A percentile compares a stretch with the other conserved stretches of the same genome.
Evolutionary conservation across 1,140 invertebrate genomes (phyloP).

Genomic region (Cylas formicarius): DNA sequence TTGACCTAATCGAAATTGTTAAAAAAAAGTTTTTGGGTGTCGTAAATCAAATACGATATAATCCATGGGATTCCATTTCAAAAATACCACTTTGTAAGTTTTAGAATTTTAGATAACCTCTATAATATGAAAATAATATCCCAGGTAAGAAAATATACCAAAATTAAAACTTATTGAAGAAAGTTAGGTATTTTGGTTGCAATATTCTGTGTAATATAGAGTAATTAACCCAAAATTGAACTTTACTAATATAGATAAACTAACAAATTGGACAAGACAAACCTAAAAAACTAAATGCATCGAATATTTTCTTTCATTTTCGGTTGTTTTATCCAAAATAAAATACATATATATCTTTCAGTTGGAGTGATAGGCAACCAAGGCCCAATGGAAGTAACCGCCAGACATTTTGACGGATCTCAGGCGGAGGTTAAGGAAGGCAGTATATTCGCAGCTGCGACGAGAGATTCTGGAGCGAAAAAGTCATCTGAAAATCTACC

Average conservation of each 20-base stretch:
- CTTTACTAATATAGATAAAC: conserved; percentile 4
- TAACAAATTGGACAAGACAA: no score
- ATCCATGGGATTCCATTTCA: no score
- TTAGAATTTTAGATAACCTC: no score
- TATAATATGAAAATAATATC: no score
- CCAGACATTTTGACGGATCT: conserved; percentile 33
- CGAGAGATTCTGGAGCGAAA: conserved; percentile 9
- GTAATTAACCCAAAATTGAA: background rate
- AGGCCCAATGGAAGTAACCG: conserved; percentile 40
- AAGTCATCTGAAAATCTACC: conserved; percentile 15
- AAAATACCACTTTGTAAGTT: no score
- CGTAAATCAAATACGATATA: no score
- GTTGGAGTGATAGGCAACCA: conserved; percentile 51
- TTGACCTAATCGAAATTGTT: no score
- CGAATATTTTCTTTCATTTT: background rate
- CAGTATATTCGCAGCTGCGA: conserved; percentile 22
- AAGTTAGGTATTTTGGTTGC: background rate
- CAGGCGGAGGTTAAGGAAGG: conserved; percentile 28
- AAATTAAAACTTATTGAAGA: no score
- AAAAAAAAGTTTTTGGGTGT: no score
- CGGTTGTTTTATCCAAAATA: background rate
- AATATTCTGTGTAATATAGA: background rate
- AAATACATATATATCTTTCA: conserved; percentile 30
- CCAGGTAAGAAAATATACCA: no score
- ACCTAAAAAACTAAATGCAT: no score